A percentile compares a stretch with the other conserved stretches of the same genome.
These are phyloP conservation scores for Andrena trimmerana DNA, from an alignment of 2,888 invertebrate genomes.

Conservation along the genomic window DNA sequence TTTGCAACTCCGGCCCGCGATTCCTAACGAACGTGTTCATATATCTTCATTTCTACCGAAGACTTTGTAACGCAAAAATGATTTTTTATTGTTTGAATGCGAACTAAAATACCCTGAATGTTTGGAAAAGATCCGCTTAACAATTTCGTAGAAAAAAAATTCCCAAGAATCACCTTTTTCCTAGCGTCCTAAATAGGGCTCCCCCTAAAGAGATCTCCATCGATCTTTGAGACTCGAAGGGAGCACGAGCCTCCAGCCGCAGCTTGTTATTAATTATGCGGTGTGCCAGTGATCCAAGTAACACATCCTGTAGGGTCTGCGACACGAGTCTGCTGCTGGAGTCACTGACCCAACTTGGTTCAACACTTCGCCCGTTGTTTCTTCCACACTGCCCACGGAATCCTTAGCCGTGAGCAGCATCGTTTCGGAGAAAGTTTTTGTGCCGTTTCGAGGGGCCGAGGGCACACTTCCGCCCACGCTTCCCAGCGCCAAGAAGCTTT, in stretches of 20 bases:
- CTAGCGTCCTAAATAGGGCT: too few relatives aligned
- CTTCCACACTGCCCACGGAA: constrained; percentile 40
- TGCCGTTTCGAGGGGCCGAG: neutral
- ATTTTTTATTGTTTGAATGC: too few relatives aligned
- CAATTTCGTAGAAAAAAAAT: too few relatives aligned
- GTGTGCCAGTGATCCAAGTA: constrained; percentile 76
- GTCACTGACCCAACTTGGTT: constrained; percentile 76
- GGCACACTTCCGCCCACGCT: constrained; percentile 9
- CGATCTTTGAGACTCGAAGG: constrained; percentile 27
- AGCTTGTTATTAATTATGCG: constrained; percentile 75
- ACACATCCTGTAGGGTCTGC: constrained; percentile 80
- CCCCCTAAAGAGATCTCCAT: constrained; percentile 11
- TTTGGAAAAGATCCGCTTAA: too few relatives aligned
- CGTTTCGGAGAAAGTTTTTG: constrained; percentile 36
- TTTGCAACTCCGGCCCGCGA: too few relatives aligned
- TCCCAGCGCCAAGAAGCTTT: neutral
- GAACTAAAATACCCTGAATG: too few relatives aligned
- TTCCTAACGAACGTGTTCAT: too few relatives aligned
- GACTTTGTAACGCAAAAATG: too few relatives aligned
- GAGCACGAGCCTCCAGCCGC: constrained; percentile 49
- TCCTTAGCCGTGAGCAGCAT: constrained; percentile 22
- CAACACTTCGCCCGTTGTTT: constrained; percentile 66
- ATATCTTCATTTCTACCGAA: too few relatives aligned
- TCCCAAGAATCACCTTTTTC: too few relatives aligned
- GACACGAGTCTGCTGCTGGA: constrained; percentile 66